These are phyloP conservation scores for Mallateleia sp. DNA, from an alignment of 2,888 invertebrate genomes.

Conservation along the genomic window DNA sequence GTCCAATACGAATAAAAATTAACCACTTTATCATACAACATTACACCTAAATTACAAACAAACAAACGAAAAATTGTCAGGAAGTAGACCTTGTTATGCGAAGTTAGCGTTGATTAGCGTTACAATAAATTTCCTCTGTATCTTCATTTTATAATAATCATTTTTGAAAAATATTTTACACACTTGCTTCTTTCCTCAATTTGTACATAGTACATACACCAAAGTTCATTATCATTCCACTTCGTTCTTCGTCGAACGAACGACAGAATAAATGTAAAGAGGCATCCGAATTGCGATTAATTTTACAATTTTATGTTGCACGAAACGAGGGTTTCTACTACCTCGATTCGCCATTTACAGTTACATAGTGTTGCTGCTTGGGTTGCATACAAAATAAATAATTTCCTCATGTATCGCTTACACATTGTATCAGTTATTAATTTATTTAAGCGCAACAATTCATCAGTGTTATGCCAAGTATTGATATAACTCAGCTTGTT, in stretches of 20 bases:
- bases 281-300: constrained; percentile 62
- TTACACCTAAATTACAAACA: constrained; percentile 57
- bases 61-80: constrained; percentile 19
- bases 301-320: constrained; percentile 20
- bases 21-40: constrained; percentile 57
- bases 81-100: constrained; percentile 29
- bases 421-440: constrained; percentile 43
- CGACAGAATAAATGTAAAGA: constrained; percentile 78
- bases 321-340: neutral
- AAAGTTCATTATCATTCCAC: constrained; percentile 68
- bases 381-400: constrained; percentile 67
- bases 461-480: constrained; percentile 23
- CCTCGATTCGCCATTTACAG: constrained; percentile 18
- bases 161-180: constrained; percentile 71
- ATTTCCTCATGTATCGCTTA: constrained; percentile 41
- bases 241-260: constrained; percentile 57
- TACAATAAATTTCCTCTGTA: neutral
- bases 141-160: too few relatives aligned
- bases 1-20: constrained; percentile 50
- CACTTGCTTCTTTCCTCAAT: constrained; percentile 76
- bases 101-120: constrained; percentile 6
- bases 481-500: constrained; percentile 17
- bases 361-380: constrained; percentile 1
- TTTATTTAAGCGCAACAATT: constrained; percentile 51
- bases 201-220: constrained; percentile 88